Conservation (phyloP, 1,140 invertebrate genomes). For the Teleogryllus occipitalis region DNA sequence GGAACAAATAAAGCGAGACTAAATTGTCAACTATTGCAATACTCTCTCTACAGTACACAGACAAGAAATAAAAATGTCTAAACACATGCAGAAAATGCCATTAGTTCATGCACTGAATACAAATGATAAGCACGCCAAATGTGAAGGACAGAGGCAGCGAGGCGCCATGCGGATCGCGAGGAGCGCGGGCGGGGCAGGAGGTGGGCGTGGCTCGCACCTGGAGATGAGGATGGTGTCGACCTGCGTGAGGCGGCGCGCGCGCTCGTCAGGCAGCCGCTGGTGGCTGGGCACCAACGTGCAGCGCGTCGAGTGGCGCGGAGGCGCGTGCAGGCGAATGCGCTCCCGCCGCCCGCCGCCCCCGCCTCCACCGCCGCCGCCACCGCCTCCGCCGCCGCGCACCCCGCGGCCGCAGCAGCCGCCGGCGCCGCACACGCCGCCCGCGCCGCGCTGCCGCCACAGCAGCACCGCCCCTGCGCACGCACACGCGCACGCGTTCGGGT, state of each 20-base stretch:
- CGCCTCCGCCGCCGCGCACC: neutral
- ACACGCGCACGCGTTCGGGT: too few species aligned
- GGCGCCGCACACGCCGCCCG: neutral
- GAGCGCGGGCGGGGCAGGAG: too few species aligned
- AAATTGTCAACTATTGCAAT: too few species aligned
- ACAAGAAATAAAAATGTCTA: too few species aligned
- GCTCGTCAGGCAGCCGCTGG: conserved; percentile 18
- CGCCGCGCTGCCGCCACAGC: conserved; percentile 9
- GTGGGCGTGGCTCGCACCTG: conserved; percentile 12
- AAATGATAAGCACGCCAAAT: too few species aligned
- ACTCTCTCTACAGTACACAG: too few species aligned
- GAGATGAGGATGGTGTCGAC: conserved; percentile 24
- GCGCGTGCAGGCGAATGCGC: conserved; percentile 17
- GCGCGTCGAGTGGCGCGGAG: conserved; percentile 17
- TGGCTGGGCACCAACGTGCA: conserved; percentile 21
- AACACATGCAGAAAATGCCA: too few species aligned
- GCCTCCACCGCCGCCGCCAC: neutral
- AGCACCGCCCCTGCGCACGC: neutral
- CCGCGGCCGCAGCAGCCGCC: neutral
- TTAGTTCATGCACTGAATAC: too few species aligned
- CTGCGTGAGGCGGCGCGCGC: conserved; percentile 20
- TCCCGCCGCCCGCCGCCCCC: conserved; percentile 10
- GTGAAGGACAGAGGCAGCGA: too few species aligned
- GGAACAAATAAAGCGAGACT: too few species aligned
- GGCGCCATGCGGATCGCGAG: too few species aligned